Evolutionary conservation across 2,888 invertebrate species (phyloP).

Genomic region (Cryptus armator): DNA sequence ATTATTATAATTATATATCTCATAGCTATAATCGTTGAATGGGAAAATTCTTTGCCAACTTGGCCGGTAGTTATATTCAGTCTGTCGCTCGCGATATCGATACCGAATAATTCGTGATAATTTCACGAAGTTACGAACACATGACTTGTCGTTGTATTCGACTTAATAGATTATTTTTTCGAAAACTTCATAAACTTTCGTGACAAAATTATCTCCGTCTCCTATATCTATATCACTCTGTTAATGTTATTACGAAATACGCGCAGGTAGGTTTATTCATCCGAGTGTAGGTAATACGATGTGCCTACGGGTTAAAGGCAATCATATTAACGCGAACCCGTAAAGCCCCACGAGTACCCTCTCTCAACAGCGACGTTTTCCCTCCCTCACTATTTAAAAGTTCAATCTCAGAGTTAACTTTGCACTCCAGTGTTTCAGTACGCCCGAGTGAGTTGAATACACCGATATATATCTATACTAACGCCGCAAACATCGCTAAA

Average conservation of each 20-base stretch:
- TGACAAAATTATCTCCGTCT: not conserved
- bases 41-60: constrained; percentile 1
- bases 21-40: not conserved
- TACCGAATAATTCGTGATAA: too few species aligned
- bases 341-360: not conserved
- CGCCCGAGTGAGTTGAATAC: constrained; percentile 45
- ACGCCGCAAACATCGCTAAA: constrained; percentile 5
- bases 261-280: constrained; percentile 25
- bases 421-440: constrained; percentile 68
- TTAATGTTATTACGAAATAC: constrained; percentile 20
- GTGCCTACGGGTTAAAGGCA: constrained; percentile 33
- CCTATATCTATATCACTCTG: not conserved
- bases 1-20: too few species aligned
- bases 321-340: constrained; percentile 56
- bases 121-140: not conserved
- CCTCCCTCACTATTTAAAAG: constrained; percentile 72
- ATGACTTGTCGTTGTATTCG: not conserved
- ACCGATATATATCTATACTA: constrained; percentile 29
- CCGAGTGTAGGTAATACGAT: not conserved
- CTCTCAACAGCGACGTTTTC: constrained; percentile 27
- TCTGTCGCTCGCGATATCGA: not conserved
- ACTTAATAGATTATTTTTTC: not conserved
- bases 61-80: not conserved
- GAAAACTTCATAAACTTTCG: not conserved
- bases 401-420: constrained; percentile 77